Base-by-base conservation (phyloP, 2,797 vertebrate genomes). In the Silurus aristotelis region DNA sequence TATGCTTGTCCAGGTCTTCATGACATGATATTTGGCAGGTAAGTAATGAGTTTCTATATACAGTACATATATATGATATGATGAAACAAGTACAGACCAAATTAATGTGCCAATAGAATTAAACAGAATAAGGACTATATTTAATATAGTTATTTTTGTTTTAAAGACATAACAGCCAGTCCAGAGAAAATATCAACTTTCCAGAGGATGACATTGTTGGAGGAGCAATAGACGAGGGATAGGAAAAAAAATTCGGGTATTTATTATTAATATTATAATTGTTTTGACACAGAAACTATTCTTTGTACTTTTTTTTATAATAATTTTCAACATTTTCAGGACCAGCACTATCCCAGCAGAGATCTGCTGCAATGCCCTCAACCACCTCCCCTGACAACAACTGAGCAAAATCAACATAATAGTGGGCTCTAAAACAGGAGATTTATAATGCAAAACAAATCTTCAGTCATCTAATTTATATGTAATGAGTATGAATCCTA, bases 1-100 rank as follows among this genome's bases (percentile, higher is more conserved):
- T 73, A 83, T 91, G 12, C 81, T 58, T 43, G 68, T 75, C 25
- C 90, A 97, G 97, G 96, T 66, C 91, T 98, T 71, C 96, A 97
- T 43, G 89, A 95, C 88, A 89, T 97, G 89, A 91, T 98, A 86
- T 97, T 97, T 92, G 96, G 92, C 92, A 91, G 83, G 97, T 97
- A 93, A 96, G 96, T 63, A 43, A 61, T 79, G 17, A 72, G 38
- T 38, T 38, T 0, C 6, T 52, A 7, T 52, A 52, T 52, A 52
- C 48, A 52, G 38, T 38, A 38, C 38, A 52, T 10, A 52, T 52
- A 79, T 79, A 22, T 66, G 1, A 14, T 64, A 52, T 66, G 20
- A 66, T 55, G 63, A n/a, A 27, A 31, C 5, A 22, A 27, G 25
- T 56, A 12, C 4, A 3, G 2, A 48, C 79, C 31, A 13, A 67